Evolutionary conservation across 2,797 vertebrate species (phyloP), one percentile per base, ranked within the genome.

Genomic region (Champsocephalus esox): DNA sequence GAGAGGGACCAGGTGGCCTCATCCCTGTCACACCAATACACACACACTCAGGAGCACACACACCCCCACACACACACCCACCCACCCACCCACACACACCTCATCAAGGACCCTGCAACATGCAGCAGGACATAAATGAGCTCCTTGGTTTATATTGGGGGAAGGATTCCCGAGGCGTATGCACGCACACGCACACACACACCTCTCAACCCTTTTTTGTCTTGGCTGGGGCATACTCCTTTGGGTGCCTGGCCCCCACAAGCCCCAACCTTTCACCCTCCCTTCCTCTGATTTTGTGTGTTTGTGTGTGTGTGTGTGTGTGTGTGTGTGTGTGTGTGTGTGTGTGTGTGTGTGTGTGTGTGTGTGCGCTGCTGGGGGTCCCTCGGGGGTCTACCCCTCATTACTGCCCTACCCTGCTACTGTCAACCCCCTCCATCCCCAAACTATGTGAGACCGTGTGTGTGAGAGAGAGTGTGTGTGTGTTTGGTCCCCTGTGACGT

Each of bases 111-210:
- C 85, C 56, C 58, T 62, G 92, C 68, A 68, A 67, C 65, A 85
- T 87, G 87, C 81, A 82, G 70, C 91, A 85, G 67, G 57, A 95
- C 93, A 92, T 92, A 91, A 96, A 94, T 76, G 91, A 96, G 94
- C 93, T 94, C 77, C 84, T 89, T 71, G 85, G 85, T 89, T 92
- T 82, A 78, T 77, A 81, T 73, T 72, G 68, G 66, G 70, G 75
- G 73, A 76, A 1, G 5, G 57, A 66, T 88, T 83, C 84, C 84
- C 86, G 55, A 91, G 89, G 88, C 86, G 49, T 61, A 65, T 64
- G 13, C 21, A 24, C 50, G 2, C 67, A 85, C 74, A 70, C 62
- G 34, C 57, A 67, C 61, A 64, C 63, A 46, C 64, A 66, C 64
- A 78, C 56, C 32, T 60, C 61, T 74, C 80, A 84, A 79, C 77